These are phyloP conservation scores for Amphimallon solstitiale DNA, from an alignment of 2,888 invertebrate species.

Conservation along the genomic window DNA sequence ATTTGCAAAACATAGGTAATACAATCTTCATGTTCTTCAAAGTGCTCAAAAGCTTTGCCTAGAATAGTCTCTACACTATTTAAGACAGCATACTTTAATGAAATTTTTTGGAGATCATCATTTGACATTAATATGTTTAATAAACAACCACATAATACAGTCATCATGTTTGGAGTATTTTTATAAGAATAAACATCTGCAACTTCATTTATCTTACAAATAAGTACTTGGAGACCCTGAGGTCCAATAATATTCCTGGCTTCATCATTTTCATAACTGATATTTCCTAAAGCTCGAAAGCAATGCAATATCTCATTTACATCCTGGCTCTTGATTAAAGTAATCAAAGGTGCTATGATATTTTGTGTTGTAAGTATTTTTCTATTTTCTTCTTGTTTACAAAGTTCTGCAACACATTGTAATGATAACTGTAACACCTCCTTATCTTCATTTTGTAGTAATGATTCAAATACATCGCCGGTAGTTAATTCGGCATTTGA, in stretches of 20 bases:
- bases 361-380: slow-evolving; percentile 73
- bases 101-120: slow-evolving; percentile 71
- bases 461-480: slow-evolving; percentile 62
- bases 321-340: slow-evolving; percentile 64
- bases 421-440: slow-evolving; percentile 69
- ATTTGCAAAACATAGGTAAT: slow-evolving; percentile 68
- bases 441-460: slow-evolving; percentile 63
- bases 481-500: slow-evolving; percentile 65
- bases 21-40: slow-evolving; percentile 68
- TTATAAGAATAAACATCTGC: slow-evolving; percentile 38
- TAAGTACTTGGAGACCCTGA: slow-evolving; percentile 54
- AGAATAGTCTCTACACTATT: slow-evolving; percentile 67
- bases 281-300: slow-evolving; percentile 86
- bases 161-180: slow-evolving; percentile 56
- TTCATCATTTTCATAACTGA: slow-evolving; percentile 87
- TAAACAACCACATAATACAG: slow-evolving; percentile 78
- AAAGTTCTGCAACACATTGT: slow-evolving; percentile 83
- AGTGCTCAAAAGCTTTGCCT: slow-evolving; percentile 63
- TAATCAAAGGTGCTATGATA: slow-evolving; percentile 69
- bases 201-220: slow-evolving; percentile 50
- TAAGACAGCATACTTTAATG: slow-evolving; percentile 68
- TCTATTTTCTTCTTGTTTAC: slow-evolving; percentile 80
- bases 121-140: slow-evolving; percentile 84
- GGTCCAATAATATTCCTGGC: slow-evolving; percentile 66
- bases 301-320: slow-evolving; percentile 75